Evolutionary conservation across 2,113 vertebrate species (phyloP), one percentile per base, ranked within the genome.

Genomic region (Sakesphorus luctuosus): DNA sequence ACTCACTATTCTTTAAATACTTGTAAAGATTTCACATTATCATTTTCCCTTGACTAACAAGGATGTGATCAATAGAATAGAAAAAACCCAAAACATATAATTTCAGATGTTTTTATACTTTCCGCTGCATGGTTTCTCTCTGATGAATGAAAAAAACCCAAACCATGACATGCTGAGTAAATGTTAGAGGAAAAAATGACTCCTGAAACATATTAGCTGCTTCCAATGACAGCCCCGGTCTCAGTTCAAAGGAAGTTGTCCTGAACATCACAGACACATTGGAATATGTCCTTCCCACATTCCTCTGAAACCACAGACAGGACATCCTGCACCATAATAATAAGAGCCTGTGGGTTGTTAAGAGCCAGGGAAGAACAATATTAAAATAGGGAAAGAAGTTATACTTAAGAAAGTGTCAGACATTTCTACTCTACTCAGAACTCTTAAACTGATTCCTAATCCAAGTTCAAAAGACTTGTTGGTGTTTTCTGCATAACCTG

Each of bases 281-380:
- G 52, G 73, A 71, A 46, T 66, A 93, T 49, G 47, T 89, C 74
- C 80, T 77, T 92, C 56, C 65, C 62, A 78, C 76, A 65, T 94
- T 92, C 73, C 61, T 78, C n/a, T 86, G 75, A 92, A 96, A 82
- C 69, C 84, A 85, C 63, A 46, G 78, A 58, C 77, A 93, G 63
- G 78, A 78, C 66, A 66, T 89, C 68, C 83, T 90, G 79, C 26
- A 58, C 5, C 9, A 19, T 43, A 76, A 65, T 36, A 53, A 49
- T 15, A 72, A 38, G 11, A 77, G 50, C 29, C 52, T 72, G 38
- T 72, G 29, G 12, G 13, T 31, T 91, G 31, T 85, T 91, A 61
- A 61, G 28, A 85, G 50, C 63, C 53, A 66, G 75, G 28, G 83
- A 80, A 58, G 40, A 85, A 43, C 40, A 77, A 14, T 28, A 16